Evolutionary conservation across 2,888 invertebrate species (phyloP), one percentile per base, ranked within the genome.

Genomic region (Oligia strigilis): DNA sequence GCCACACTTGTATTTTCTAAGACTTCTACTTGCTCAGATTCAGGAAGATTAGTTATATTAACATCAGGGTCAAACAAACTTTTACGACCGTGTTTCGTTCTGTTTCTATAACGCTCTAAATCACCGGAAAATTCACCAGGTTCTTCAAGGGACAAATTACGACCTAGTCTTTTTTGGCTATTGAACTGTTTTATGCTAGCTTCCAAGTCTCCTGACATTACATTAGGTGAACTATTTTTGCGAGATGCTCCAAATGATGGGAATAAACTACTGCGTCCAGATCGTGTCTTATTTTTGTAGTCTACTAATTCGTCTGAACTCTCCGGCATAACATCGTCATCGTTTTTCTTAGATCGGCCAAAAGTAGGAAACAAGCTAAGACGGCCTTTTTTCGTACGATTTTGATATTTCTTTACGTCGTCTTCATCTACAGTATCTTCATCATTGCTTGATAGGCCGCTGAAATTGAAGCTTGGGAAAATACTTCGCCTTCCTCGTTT

Each of bases 1-100:
- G 98, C 99, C 23, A 99, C 97, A 43, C 98, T 98, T 0, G 99
- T 99, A 90, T 98, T 98, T 93, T 99, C 99, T 77, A 99, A 95
- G 19, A 98, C 97, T 90, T 97, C 97, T 11, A 97, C 97, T 89
- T 97, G 97, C 84, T 97, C 96, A 1, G 94, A 91, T 90, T 97
- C 95, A 46, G 96, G 94, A 58, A 97, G 91, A 85, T 90, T 93
- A 69, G 94, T 90, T 83, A 96, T 93, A 80, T 97, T 96, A 4
- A 97, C 91, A 84, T 96, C 95, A 29, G 97, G 95, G 79, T 97
- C 96, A 80, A 97, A 97, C 69, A 97, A 91, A 87, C 96, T 97
- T 19, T 93, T 94, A 55, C 97, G 94, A 65, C 97, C 97, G 80
- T 93, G 93, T 87, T 91, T 94, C n/a, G 95, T 96, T 90, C 85